Evolutionary conservation across 2,888 invertebrate species (phyloP), one percentile per base, ranked within the genome.

Genomic region (Dichetophora obliterata): DNA sequence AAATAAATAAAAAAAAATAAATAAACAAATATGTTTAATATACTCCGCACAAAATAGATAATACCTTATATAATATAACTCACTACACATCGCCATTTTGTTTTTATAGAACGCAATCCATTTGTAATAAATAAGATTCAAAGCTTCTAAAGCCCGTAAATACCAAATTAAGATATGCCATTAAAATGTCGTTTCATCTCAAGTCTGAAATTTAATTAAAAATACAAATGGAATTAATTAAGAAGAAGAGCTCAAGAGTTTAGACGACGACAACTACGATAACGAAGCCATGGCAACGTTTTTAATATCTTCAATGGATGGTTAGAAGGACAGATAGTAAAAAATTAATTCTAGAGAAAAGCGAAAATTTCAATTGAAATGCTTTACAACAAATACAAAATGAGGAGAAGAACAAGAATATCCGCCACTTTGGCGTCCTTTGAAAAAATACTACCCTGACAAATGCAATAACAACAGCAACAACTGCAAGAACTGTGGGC

Each of bases 331-430:
- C 31, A 14, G 19, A 27, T 43, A 52, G 61, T 61, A n/a, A 22
- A 24, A 71, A 72, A 61, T 72, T 72, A 61, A 72, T 72, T 72
- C 72, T 37, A 66, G 9, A 27, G 37, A 66, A 74, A 52, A 34
- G 54, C 52, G 54, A 74, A 66, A 37, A 66, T 65, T 52, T 74
- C 66, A 74, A 66, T 74, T 74, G 65, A 54, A 74, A 24, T 66
- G 14, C 54, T 22, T 22, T 37, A 66, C 34, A 74, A 52, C 52
- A 43, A 59, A 16, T 52, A 54, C 34, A 74, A 9, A 24, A 59
- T 9, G 11, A 59, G 3, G 27, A 43, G 43, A 1, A 43, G 43
- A 11, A 43, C 9, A 52, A 52, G 50, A 43, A 43, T 16, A 5
- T 22, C 37, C 68, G 48, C 68, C n/a, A 27, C 27, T 34, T 34